Percentiles rank a stretch among this genome's conserved stretches.
Evolutionary conservation across 2,113 vertebrate species (phyloP).

Genomic region (Pogona vitticeps): DNA sequence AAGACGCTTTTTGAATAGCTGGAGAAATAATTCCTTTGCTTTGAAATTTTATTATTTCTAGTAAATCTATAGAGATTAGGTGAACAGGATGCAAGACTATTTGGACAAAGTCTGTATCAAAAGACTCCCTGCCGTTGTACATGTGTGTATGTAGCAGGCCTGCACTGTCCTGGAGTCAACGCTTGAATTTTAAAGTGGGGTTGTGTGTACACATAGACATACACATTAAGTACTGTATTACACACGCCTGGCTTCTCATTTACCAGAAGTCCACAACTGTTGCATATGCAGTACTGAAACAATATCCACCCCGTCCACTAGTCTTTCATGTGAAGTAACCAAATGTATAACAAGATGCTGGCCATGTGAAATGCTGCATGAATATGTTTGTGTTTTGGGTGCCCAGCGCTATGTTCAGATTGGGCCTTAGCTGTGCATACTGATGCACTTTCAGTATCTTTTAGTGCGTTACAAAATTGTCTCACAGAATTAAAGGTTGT

Average conservation of each 20-base stretch:
- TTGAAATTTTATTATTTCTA: background rate
- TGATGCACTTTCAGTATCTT: constrained; percentile 66
- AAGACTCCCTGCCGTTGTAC: constrained; percentile 68
- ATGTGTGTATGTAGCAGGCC: constrained; percentile 51
- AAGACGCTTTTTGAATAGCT: background rate
- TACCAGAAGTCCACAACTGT: background rate
- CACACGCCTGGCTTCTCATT: background rate
- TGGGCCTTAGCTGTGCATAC: constrained; percentile 61
- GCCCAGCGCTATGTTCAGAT: background rate
- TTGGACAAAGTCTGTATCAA: constrained; percentile 64
- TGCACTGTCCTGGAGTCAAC: constrained; percentile 66
- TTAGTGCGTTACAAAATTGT: constrained; percentile 70
- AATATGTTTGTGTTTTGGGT: background rate
- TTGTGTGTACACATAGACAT: background rate
- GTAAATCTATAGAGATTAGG: constrained; percentile 58
- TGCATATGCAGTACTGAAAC: background rate
- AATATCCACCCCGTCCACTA: too few species aligned
- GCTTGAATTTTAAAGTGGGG: background rate
- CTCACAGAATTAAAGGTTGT: constrained; percentile 67
- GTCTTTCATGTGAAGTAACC: background rate
- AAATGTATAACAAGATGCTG: background rate
- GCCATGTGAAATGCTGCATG: background rate
- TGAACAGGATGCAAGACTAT: constrained; percentile 59
- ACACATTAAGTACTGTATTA: background rate
- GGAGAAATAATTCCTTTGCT: background rate